phyloP scores from a whole-genome alignment of 2,113 vertebrate genomes.

The Monopterus albus region DNA sequence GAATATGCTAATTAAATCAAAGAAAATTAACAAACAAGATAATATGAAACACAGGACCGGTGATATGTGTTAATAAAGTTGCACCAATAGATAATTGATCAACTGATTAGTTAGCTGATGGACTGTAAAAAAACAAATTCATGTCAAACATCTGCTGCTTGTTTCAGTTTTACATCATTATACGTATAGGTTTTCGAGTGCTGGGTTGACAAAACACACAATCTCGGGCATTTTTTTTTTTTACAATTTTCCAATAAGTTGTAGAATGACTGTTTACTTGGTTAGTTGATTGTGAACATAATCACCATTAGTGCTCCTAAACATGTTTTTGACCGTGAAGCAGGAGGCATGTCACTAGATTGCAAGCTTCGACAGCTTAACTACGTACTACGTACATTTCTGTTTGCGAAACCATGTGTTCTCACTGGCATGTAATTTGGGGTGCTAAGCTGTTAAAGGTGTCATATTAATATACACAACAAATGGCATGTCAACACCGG shows the following conservation, averaged over 20 bases:
- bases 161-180: background rate
- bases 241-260: background rate
- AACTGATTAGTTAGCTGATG: too few relatives aligned
- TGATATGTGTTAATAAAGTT: too few relatives aligned
- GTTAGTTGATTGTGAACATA: background rate
- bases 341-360: background rate
- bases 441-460: background rate
- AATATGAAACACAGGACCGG: too few relatives aligned
- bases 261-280: too few relatives aligned
- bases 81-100: too few relatives aligned
- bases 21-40: background rate
- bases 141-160: background rate
- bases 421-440: constrained; percentile 2
- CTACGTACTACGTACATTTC: too few relatives aligned
- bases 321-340: background rate
- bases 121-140: background rate
- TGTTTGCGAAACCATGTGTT: too few relatives aligned
- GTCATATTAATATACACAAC: constrained; percentile 7
- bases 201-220: too few relatives aligned
- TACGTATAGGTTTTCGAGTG: background rate
- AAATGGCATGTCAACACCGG: background rate
- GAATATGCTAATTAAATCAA: background rate
- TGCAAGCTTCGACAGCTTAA: background rate
- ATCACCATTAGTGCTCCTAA: background rate
- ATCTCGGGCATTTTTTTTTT: background rate